phyloP scores from a whole-genome alignment of 2,888 invertebrate genomes.

The Anthrax anthrax region DNA sequence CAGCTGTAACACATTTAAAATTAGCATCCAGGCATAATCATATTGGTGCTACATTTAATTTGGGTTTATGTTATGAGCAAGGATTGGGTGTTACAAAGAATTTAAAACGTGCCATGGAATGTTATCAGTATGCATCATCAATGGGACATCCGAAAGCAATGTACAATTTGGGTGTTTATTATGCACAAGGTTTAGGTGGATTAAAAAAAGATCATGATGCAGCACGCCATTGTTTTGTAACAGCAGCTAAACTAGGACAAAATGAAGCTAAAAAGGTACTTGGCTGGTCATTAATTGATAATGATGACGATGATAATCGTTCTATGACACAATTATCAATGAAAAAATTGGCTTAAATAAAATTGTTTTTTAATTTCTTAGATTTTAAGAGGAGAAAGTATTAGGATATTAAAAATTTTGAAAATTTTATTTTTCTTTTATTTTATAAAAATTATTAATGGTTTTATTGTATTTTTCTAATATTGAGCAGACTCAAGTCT shows the following conservation, averaged over 20 bases:
- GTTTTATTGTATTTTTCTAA: no score
- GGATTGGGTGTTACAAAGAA: slow-evolving; percentile 48
- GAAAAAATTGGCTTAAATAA: no score
- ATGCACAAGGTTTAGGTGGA: slow-evolving; percentile 50
- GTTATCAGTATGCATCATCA: slow-evolving; percentile 48
- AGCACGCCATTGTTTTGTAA: slow-evolving; percentile 40
- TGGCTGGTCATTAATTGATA: background rate
- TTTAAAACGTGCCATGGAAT: slow-evolving; percentile 49
- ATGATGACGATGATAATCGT: background rate
- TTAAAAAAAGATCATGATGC: slow-evolving; percentile 36
- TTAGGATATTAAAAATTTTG: no score
- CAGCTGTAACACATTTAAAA: slow-evolving; percentile 40
- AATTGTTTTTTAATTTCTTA: no score
- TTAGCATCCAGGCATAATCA: slow-evolving; percentile 44
- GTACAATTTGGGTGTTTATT: slow-evolving; percentile 54
- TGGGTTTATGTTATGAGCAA: slow-evolving; percentile 53
- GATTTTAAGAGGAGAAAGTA: no score
- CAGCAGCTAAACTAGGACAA: slow-evolving; percentile 44
- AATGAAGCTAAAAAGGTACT: slow-evolving; percentile 34
- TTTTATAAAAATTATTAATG: no score
- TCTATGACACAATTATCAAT: no score
- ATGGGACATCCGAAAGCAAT: slow-evolving; percentile 49
- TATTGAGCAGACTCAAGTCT: no score
- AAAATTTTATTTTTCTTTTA: no score
- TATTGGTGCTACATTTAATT: slow-evolving; percentile 48